phyloP scores from a whole-genome alignment of 1,140 invertebrate genomes.

The Planococcus citri region DNA sequence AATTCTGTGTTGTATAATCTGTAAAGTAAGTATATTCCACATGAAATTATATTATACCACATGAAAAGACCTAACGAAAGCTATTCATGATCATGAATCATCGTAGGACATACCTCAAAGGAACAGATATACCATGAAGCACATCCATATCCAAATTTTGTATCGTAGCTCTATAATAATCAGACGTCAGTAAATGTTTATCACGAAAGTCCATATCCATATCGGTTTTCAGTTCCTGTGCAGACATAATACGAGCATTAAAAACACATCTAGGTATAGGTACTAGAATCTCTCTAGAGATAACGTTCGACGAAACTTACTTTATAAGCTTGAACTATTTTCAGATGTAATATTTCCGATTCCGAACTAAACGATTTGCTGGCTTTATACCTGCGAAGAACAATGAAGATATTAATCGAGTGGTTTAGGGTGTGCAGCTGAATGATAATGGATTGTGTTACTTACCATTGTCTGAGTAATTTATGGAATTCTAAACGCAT shows the following conservation, averaged over 20 bases:
- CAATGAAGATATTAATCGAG: no score
- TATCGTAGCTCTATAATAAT: not conserved
- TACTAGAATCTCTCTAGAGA: not conserved
- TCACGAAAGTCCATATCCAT: slow-evolving; percentile 5
- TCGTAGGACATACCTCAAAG: not conserved
- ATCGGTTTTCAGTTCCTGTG: slow-evolving; percentile 12
- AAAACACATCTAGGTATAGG: not conserved
- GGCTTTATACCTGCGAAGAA: not conserved
- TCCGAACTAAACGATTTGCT: not conserved
- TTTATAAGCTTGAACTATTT: slow-evolving; percentile 11
- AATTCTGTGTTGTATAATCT: slow-evolving; percentile 2
- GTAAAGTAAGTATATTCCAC: not conserved
- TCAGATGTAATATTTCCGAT: not conserved
- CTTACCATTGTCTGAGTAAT: not conserved
- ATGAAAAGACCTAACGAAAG: no score
- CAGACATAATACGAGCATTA: no score
- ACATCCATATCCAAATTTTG: not conserved
- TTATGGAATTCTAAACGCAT: not conserved
- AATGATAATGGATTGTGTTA: not conserved
- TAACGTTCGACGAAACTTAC: not conserved
- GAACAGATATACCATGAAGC: slow-evolving; percentile 1
- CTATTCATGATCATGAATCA: no score
- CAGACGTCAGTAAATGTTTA: not conserved
- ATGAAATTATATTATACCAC: not conserved
- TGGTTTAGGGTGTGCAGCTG: no score